Conservation (phyloP, 2,888 invertebrate genomes). For the Ennomos quercinarius region DNA sequence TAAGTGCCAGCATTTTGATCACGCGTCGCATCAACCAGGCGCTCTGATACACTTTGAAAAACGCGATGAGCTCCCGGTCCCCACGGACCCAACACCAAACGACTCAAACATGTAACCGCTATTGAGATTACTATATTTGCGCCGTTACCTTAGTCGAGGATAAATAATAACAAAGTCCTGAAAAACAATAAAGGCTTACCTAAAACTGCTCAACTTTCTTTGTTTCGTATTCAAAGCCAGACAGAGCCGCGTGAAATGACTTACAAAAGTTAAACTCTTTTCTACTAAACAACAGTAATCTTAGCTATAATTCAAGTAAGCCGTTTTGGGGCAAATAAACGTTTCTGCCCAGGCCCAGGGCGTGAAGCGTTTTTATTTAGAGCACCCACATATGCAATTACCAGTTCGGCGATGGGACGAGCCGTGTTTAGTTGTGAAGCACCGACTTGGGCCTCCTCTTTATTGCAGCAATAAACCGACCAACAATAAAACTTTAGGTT, state of each 20-base stretch:
- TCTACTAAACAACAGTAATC: conserved; percentile 37
- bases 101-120: too few species aligned
- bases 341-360: conserved; percentile 20
- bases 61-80: too few species aligned
- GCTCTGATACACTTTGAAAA: too few species aligned
- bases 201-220: conserved; percentile 33
- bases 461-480: conserved; percentile 63
- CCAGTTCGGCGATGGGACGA: conserved; percentile 41
- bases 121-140: too few species aligned
- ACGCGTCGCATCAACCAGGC: too few species aligned
- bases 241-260: conserved; percentile 32
- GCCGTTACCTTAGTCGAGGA: background rate
- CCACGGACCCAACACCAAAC: too few species aligned
- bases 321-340: conserved; percentile 33
- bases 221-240: conserved; percentile 30
- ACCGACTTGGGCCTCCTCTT: conserved; percentile 52
- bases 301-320: conserved; percentile 37
- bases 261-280: conserved; percentile 37
- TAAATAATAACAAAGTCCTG: conserved; percentile 9
- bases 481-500: conserved; percentile 65
- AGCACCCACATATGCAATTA: conserved; percentile 52
- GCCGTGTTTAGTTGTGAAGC: conserved; percentile 58
- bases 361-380: conserved; percentile 41
- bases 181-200: conserved; percentile 28
- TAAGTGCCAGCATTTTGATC: too few species aligned